phyloP scores from a whole-genome alignment of 2,888 invertebrate species.

The Nemoura dubitans region DNA sequence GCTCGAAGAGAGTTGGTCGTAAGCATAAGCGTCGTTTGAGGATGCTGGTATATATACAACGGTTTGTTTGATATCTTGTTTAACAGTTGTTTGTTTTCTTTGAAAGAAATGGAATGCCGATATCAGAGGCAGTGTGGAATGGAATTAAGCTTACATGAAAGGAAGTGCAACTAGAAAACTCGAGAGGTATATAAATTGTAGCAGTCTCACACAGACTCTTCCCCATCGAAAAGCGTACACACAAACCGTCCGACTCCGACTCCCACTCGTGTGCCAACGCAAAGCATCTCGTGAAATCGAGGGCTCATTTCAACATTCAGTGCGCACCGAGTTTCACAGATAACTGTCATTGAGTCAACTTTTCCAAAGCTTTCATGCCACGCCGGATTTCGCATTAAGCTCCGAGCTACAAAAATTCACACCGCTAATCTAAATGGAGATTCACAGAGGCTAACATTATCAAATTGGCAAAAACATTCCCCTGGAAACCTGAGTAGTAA shows the following conservation, averaged over 20 bases:
- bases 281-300: neutral
- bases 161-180: neutral
- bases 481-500: neutral
- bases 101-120: slow-evolving; percentile 7
- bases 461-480: neutral
- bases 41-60: neutral
- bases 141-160: neutral
- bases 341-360: slow-evolving; percentile 3
- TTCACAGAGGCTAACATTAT: neutral
- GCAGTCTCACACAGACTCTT: neutral
- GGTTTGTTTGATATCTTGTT: slow-evolving; percentile 7
- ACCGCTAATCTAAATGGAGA: slow-evolving; percentile 4
- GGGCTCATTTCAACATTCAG: neutral
- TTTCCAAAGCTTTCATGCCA: neutral
- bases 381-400: neutral
- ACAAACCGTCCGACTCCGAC: neutral
- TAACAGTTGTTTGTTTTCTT: neutral
- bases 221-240: neutral
- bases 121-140: neutral
- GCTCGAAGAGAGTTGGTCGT: neutral
- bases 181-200: slow-evolving; percentile 4
- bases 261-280: neutral
- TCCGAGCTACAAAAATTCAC: neutral
- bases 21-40: neutral
- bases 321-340: neutral